Conservation (phyloP, 2,888 invertebrate genomes). For the Trachelus tabidus region DNA sequence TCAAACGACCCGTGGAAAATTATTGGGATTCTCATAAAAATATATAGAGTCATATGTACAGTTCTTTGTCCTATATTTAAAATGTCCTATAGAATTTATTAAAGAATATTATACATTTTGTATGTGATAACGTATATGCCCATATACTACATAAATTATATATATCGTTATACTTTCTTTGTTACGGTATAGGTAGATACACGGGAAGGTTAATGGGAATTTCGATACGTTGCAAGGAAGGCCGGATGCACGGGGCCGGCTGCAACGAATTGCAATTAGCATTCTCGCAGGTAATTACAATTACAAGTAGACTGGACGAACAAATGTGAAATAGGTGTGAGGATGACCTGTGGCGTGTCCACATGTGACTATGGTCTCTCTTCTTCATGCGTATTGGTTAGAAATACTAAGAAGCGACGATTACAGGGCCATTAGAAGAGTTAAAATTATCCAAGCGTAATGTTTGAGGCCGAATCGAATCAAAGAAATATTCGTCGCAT, state of each 20-base stretch:
- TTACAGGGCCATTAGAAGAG: conserved; percentile 22
- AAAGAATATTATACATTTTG: neutral
- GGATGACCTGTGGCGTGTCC: neutral
- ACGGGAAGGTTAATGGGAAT: neutral
- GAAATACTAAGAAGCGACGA: conserved; percentile 21
- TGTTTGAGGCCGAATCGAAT: conserved; percentile 27
- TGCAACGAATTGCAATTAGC: conserved; percentile 20
- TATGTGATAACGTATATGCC: neutral
- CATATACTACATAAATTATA: neutral
- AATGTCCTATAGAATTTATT: neutral
- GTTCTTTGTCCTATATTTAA: neutral
- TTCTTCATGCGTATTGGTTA: conserved; percentile 12
- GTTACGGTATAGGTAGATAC: neutral
- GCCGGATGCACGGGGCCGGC: conserved; percentile 7
- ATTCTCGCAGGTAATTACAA: conserved; percentile 17
- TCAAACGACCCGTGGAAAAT: neutral
- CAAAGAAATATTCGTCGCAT: conserved; percentile 28
- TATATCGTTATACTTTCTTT: neutral
- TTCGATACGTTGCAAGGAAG: conserved; percentile 6
- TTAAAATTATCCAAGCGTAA: neutral
- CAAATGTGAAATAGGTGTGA: conserved; percentile 2
- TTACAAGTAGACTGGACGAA: conserved; percentile 16
- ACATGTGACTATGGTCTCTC: neutral
- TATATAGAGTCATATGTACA: neutral
- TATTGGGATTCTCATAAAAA: neutral